These are phyloP conservation scores for Kryphioiulus occultus DNA, from an alignment of 2,888 invertebrate genomes.

Conservation along the genomic window DNA sequence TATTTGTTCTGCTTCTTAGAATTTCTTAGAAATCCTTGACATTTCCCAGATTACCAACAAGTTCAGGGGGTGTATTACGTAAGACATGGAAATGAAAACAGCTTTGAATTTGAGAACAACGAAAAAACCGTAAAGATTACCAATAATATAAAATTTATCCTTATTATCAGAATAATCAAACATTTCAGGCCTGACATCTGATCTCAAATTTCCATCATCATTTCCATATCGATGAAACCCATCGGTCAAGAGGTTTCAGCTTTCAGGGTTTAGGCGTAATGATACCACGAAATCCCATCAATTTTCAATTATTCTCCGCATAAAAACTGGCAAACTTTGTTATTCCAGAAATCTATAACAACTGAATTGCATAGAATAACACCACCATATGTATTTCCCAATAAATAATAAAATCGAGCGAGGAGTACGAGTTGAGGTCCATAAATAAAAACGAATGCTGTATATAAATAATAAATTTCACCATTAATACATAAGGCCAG, in stretches of 20 bases:
- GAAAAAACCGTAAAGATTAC: no score
- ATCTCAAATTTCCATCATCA: neutral
- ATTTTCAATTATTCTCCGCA: neutral
- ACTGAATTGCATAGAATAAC: neutral
- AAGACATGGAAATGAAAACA: no score
- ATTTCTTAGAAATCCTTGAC: no score
- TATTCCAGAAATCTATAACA: conserved; percentile 6
- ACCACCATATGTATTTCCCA: neutral
- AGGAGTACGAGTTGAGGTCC: neutral
- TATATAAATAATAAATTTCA: neutral
- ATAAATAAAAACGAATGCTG: neutral
- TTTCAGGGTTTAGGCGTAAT: neutral
- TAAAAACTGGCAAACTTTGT: neutral
- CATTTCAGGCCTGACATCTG: neutral
- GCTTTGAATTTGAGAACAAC: no score
- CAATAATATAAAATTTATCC: neutral
- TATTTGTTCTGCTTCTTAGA: no score
- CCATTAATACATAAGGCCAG: neutral
- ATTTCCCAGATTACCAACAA: no score
- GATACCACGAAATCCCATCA: neutral
- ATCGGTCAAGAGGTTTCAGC: neutral
- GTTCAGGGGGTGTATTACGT: no score
- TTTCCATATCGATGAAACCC: neutral
- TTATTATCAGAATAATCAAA: neutral
- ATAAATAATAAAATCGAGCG: neutral